Evolutionary conservation across 2,888 invertebrate genomes (phyloP), one percentile per base, ranked within the genome.

Genomic region (Molanna angustata): DNA sequence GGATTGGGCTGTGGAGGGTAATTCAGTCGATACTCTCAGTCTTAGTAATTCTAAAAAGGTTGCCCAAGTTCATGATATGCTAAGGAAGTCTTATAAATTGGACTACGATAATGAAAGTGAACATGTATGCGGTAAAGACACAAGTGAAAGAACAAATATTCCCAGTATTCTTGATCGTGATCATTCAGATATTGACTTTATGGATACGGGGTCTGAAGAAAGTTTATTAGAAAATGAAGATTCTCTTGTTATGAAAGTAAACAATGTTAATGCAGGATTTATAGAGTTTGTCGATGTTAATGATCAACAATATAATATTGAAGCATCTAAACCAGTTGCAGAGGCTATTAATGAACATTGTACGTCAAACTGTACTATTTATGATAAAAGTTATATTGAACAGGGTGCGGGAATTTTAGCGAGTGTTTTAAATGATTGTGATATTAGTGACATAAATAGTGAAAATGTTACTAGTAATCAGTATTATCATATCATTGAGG

Each of bases 141-240:
- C 69, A 39, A 40, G 41, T 11, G 44, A 33, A 11, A 47, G 56
- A 2, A 52, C 52, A n/a, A 61, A 61, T 18, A 63, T 64, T 47
- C 61, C 59, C 7, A 64, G 63, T 13, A 54, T 66, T 21, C 61
- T 63, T 7, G 44, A 40, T 4, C 45, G 51, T 13, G 58, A 58
- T 42, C 56, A 58, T 37, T 58, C 90, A 61, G 86, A 88, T 64
- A 86, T 92, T 60, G 90, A 90, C 65, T 93, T 87, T 65, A 91
- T 89, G 77, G 93, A 93, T 65, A 90, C 90, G 0, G 90, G 90
- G 0, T 90, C 87, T 0, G 89, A 88, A 64, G 88, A 87, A n/a
- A 82, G 86, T 16, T 80, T 85, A 13, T 74, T 85, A 2, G 88
- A 86, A 62, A 80, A 79, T 11, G 41, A 51, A 13, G 48, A 54